These are phyloP conservation scores for Acrobasis repandana DNA, from an alignment of 2,888 invertebrate genomes.

Conservation along the genomic window DNA sequence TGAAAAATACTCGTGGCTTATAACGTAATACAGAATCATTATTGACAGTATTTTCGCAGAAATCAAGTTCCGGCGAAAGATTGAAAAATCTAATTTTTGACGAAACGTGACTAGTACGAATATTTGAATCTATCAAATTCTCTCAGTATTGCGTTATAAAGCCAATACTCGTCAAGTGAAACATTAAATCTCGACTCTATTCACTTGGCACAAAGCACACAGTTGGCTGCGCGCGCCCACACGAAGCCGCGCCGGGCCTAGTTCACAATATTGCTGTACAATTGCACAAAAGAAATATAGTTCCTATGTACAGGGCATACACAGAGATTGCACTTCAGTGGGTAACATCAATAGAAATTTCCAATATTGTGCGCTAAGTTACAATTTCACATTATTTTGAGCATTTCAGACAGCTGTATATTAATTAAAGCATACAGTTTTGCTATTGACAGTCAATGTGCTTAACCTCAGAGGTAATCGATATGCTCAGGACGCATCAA, in stretches of 20 bases:
- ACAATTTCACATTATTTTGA: constrained; percentile 79
- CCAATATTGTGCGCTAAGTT: constrained; percentile 81
- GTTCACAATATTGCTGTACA: constrained; percentile 66
- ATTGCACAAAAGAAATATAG: constrained; percentile 67
- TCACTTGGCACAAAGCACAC: constrained; percentile 26
- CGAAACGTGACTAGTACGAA: too few species aligned
- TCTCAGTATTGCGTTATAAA: too few species aligned
- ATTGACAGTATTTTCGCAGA: too few species aligned
- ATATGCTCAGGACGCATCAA: constrained; percentile 56
- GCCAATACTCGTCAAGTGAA: constrained; percentile 21
- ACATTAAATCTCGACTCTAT: constrained; percentile 5
- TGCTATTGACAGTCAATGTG: constrained; percentile 75
- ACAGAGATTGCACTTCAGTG: constrained; percentile 72
- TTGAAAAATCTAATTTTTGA: too few species aligned
- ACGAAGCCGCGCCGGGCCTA: constrained; percentile 45
- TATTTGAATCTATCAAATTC: too few species aligned
- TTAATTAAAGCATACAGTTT: constrained; percentile 77
- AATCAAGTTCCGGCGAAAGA: too few species aligned
- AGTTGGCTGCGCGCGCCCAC: constrained; percentile 28
- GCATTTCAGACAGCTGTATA: constrained; percentile 78
- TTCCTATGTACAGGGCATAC: constrained; percentile 73
- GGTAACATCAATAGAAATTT: constrained; percentile 68
- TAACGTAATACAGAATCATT: too few species aligned
- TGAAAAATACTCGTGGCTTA: background rate
- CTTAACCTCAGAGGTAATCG: constrained; percentile 51